Conservation (phyloP, 23 tunicate species). For the Ciona savignyi region DNA sequence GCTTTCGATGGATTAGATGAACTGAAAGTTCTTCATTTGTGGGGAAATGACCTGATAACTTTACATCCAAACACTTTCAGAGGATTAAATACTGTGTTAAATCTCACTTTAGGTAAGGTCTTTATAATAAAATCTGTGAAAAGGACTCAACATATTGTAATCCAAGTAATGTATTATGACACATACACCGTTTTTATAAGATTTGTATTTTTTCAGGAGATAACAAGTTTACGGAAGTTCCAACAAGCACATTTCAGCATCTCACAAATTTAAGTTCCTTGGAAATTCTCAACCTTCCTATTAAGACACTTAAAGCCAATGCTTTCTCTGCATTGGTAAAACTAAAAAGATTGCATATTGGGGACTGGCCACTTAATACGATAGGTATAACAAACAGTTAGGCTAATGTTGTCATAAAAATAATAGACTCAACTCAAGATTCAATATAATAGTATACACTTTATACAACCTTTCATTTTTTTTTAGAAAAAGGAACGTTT, state of each 20-base stretch:
- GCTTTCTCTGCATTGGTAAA: slow-evolving; percentile 23
- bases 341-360: slow-evolving; percentile 58
- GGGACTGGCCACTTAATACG: slow-evolving; percentile 37
- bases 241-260: slow-evolving; percentile 16
- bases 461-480: no score
- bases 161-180: no score
- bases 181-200: neutral
- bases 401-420: no score
- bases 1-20: slow-evolving; percentile 14
- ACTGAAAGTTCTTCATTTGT: slow-evolving; percentile 22
- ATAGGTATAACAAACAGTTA: no score
- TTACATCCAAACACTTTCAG: slow-evolving; percentile 9
- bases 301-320: slow-evolving; percentile 15
- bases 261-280: slow-evolving; percentile 19
- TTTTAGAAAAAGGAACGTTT: no score
- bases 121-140: no score
- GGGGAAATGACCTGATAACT: slow-evolving; percentile 20
- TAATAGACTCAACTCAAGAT: no score
- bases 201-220: slow-evolving; percentile 45
- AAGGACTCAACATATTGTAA: no score
- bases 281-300: slow-evolving; percentile 40
- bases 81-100: slow-evolving; percentile 17
- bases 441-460: no score
- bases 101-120: slow-evolving; percentile 22
- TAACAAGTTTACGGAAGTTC: slow-evolving; percentile 27